Evolutionary conservation across 2,113 vertebrate genomes (phyloP), one percentile per base, ranked within the genome.

Genomic region (Siphamia tubifer): DNA sequence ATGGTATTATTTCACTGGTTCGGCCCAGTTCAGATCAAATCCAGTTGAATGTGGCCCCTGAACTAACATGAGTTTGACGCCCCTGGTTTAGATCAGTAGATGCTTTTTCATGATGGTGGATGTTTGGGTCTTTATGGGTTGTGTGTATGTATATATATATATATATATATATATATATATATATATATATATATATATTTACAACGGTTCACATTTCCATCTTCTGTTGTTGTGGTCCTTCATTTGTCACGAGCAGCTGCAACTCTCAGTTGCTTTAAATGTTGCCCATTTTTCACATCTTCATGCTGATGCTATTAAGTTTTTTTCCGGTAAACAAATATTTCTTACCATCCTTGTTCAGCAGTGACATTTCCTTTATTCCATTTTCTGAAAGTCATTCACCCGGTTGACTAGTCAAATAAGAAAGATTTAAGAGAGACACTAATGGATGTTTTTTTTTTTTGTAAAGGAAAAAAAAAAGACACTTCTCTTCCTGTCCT

Each of bases 401-500:
- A 7, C 28, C 10, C 6, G n/a, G 0, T 36, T 4, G 12, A 60
- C 8, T 13, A 3, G 12, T 17, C 8, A 27, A 11, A 45, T n/a
- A 23, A 0, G 1, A 63, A 20, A 30, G 20, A 60, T 42, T 24
- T 6, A 35, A 28, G 2, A 51, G 43, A 44, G 4, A 34, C 24
- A 0, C 40, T 68, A 67, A 74, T 80, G 64, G 60, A 54, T 27
- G n/a, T n/a, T n/a, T n/a, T n/a, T n/a, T 17, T n/a, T 45, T 31
- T 39, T 35, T 62, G 3, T 42, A 4, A 35, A 19, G 19, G 34
- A 11, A 35, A 66, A 49, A 25, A 1, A 6, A 16, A 8, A 20
- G 2, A 31, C 35, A 8, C 40, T 54, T 63, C 8, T 13, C 1
- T 32, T 11, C 2, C 0, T 17, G 1, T 45, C 30, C 40, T 24